Evolutionary conservation across 2,888 invertebrate species (phyloP).

Genomic region (Cephus rjabovi): DNA sequence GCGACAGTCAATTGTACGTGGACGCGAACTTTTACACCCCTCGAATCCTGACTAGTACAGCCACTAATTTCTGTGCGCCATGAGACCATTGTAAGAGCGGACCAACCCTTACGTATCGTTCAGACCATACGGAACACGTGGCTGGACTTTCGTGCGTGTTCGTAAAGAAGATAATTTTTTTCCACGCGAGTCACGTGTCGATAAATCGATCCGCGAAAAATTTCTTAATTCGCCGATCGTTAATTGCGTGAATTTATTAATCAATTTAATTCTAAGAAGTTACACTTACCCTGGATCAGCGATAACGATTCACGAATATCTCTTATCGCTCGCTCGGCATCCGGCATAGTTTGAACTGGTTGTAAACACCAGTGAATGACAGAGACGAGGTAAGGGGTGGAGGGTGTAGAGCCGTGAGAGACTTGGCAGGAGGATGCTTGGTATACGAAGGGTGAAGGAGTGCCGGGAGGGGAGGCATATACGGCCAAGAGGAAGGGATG

Average conservation of each 20-base stretch:
- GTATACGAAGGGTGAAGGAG: background rate
- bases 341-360: background rate
- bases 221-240: too few relatives aligned
- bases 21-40: background rate
- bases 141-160: background rate
- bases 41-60: background rate
- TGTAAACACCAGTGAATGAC: background rate
- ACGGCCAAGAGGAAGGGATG: slow-evolving; percentile 11
- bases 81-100: background rate
- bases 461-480: background rate
- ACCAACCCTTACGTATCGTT: background rate
- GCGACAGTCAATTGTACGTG: background rate
- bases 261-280: too few relatives aligned
- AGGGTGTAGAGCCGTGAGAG: background rate
- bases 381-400: background rate
- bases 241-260: too few relatives aligned
- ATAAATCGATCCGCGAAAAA: too few relatives aligned
- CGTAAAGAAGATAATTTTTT: background rate
- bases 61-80: background rate
- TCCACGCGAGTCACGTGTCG: background rate
- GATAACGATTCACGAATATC: background rate
- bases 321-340: background rate
- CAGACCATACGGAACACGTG: background rate
- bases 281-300: too few relatives aligned
- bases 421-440: background rate